Percentiles rank a stretch among this genome's conserved stretches.
Conservation (phyloP, 2,797 vertebrate genomes). For the Merluccius polli region DNA sequence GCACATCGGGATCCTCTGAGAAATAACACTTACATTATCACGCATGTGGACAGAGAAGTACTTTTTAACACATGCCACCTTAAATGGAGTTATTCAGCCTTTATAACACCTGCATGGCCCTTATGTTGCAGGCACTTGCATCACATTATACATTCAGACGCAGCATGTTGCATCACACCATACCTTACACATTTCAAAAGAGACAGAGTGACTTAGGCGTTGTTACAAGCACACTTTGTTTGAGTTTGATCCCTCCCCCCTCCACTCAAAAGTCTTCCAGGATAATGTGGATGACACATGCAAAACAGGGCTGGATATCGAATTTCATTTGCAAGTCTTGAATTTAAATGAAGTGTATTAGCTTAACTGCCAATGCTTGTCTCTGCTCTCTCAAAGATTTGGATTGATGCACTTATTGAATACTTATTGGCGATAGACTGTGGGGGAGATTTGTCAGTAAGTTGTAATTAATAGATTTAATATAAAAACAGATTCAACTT, state of each 20-base stretch:
- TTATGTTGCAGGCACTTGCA: background rate
- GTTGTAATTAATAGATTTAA: background rate
- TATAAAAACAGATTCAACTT: background rate
- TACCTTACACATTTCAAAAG: background rate
- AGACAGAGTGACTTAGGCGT: constrained; percentile 56
- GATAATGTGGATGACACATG: background rate
- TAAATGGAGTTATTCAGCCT: background rate
- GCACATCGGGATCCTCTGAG: background rate
- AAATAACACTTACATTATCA: background rate
- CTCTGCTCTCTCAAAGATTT: no score
- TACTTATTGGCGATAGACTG: background rate
- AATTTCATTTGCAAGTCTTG: background rate
- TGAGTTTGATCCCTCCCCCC: constrained; percentile 26
- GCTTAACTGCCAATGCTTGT: background rate
- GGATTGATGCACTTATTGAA: no score
- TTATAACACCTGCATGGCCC: background rate
- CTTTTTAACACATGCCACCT: background rate
- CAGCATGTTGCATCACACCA: background rate
- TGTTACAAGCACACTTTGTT: constrained; percentile 54
- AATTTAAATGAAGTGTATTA: background rate
- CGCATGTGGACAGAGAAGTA: background rate
- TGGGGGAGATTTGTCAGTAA: background rate
- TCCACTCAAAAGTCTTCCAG: background rate
- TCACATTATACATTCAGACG: background rate
- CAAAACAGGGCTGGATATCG: background rate